Conservation (phyloP, 1,140 invertebrate species). For the Trichomalopsis sarcophagae region DNA sequence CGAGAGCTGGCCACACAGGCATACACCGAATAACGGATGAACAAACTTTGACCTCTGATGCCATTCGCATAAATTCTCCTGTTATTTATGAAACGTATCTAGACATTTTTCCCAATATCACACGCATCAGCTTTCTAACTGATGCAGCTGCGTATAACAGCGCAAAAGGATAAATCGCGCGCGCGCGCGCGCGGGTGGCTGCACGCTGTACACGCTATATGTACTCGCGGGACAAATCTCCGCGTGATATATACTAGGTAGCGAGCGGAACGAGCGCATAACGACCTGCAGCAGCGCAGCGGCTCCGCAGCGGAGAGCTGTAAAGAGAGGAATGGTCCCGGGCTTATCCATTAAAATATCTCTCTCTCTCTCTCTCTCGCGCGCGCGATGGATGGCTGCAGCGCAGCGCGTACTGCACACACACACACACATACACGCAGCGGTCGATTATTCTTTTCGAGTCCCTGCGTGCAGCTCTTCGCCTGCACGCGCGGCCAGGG, state of each 20-base stretch:
- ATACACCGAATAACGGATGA: too few species aligned
- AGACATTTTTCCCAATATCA: neutral
- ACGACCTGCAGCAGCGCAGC: conserved; percentile 23
- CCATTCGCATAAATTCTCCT: too few species aligned
- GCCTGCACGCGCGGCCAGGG: neutral
- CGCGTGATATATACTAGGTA: conserved; percentile 39
- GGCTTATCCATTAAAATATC: conserved; percentile 41
- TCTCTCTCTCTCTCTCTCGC: conserved; percentile 8
- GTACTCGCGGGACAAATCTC: conserved; percentile 14
- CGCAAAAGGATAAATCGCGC: neutral
- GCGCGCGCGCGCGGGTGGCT: neutral
- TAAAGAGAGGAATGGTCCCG: conserved; percentile 37
- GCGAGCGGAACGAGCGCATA: conserved; percentile 26
- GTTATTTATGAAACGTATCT: too few species aligned
- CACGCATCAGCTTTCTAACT: conserved; percentile 41
- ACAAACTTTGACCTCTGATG: too few species aligned
- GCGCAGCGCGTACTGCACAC: too few species aligned
- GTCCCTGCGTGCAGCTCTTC: too few species aligned
- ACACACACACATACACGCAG: neutral
- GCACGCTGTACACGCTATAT: neutral
- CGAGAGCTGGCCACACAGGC: too few species aligned
- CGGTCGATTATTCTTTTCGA: neutral
- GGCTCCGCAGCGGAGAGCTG: conserved; percentile 14
- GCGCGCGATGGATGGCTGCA: conserved; percentile 9
- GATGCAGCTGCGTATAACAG: conserved; percentile 4